These are phyloP conservation scores for Agonopterix alstromeriana DNA, from an alignment of 2,888 invertebrate species.

Conservation along the genomic window DNA sequence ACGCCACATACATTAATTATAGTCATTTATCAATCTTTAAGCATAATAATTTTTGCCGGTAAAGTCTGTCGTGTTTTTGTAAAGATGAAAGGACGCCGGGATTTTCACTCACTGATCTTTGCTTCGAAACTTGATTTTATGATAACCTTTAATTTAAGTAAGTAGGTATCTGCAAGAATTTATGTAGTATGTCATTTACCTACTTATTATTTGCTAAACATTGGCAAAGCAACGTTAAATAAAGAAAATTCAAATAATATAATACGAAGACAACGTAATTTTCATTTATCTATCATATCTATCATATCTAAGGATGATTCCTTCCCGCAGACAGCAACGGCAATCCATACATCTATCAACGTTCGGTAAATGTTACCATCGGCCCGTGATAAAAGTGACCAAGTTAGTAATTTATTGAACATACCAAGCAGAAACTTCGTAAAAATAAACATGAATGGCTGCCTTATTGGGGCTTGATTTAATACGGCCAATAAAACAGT, in stretches of 20 bases:
- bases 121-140: not conserved
- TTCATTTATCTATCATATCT: conserved; percentile 2
- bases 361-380: conserved; percentile 59
- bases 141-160: too few species aligned
- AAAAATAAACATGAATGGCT: conserved; percentile 77
- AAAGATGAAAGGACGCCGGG: conserved; percentile 6
- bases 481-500: conserved; percentile 74
- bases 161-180: too few species aligned
- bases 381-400: conserved; percentile 73
- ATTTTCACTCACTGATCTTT: conserved; percentile 9
- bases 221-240: too few species aligned
- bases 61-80: not conserved
- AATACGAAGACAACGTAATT: conserved; percentile 5
- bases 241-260: too few species aligned
- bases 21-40: conserved; percentile 5
- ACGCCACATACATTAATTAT: conserved; percentile 12
- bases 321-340: not conserved
- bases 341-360: conserved; percentile 44
- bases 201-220: too few species aligned
- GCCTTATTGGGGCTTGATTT: conserved; percentile 77
- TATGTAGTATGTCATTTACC: too few species aligned
- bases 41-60: conserved; percentile 2
- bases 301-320: too few species aligned
- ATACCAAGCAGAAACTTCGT: conserved; percentile 73
- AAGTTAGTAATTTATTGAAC: conserved; percentile 71